phyloP scores from a whole-genome alignment of 2,797 vertebrate species.

The Margarornis squamiger region DNA sequence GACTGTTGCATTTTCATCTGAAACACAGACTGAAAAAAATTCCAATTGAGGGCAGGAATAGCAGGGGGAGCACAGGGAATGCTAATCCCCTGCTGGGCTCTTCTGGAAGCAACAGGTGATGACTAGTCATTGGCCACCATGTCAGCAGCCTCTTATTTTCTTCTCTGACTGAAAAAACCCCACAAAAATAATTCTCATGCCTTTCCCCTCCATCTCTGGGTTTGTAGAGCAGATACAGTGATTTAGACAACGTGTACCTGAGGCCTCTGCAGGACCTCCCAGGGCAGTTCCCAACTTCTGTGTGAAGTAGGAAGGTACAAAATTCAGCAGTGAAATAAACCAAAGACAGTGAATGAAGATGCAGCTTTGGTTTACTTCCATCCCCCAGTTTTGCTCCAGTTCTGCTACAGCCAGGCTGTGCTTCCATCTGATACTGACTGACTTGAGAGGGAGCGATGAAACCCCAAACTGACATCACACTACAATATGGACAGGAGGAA shows the following conservation, averaged over 20 bases:
- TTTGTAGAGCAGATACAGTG: not conserved
- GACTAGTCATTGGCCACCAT: not conserved
- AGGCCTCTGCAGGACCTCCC: not conserved
- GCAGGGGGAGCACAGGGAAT: not conserved
- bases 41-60: not conserved
- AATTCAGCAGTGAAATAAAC: not conserved
- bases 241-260: not conserved
- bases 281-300: not conserved
- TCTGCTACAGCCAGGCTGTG: not conserved
- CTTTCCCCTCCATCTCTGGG: not conserved
- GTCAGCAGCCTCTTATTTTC: not conserved
- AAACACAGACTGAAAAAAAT: not conserved
- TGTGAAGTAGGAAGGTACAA: not conserved
- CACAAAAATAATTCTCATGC: no score
- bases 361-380: not conserved
- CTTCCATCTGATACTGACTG: not conserved
- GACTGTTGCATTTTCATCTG: slow-evolving; percentile 30
- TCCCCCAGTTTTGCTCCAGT: not conserved
- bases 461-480: not conserved
- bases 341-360: not conserved
- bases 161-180: not conserved
- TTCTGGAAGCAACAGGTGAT: not conserved
- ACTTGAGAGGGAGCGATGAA: not conserved
- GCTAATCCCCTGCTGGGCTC: not conserved
- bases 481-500: not conserved